Conservation (phyloP, 2,797 vertebrate genomes). For the Kryptolebias ocellatus region DNA sequence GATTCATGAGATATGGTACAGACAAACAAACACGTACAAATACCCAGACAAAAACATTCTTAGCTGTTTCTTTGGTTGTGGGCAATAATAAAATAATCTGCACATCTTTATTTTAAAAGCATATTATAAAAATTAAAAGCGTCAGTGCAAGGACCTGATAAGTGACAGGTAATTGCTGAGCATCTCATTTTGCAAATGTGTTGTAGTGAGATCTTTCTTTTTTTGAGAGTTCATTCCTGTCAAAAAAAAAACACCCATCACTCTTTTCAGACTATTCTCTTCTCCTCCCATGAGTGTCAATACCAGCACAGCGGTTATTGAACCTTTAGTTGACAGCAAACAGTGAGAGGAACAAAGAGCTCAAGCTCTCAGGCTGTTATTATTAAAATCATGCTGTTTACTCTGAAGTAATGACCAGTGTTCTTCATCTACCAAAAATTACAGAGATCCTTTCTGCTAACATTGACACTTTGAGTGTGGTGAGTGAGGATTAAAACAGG, state of each 20-base stretch:
- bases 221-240: too few relatives aligned
- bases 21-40: too few relatives aligned
- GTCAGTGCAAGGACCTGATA: not conserved
- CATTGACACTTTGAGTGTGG: conserved; percentile 69
- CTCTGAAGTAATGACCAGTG: conserved; percentile 58
- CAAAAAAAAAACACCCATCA: not conserved
- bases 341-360: conserved; percentile 46
- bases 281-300: conserved; percentile 1
- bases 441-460: conserved; percentile 72
- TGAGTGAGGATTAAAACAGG: conserved; percentile 7
- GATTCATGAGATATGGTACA: too few relatives aligned
- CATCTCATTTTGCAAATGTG: not conserved
- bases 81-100: too few relatives aligned
- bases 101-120: too few relatives aligned
- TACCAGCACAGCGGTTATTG: conserved; percentile 22
- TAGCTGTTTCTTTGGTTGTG: too few relatives aligned
- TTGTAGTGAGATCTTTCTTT: not conserved
- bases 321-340: conserved; percentile 27
- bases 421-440: too few relatives aligned
- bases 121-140: too few relatives aligned
- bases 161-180: not conserved
- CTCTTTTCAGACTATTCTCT: conserved; percentile 17
- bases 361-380: conserved; percentile 48
- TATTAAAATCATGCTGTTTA: conserved; percentile 66
- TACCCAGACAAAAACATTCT: too few relatives aligned